phyloP scores from a whole-genome alignment of 2,797 vertebrate genomes.

The Serranus cabrilla region DNA sequence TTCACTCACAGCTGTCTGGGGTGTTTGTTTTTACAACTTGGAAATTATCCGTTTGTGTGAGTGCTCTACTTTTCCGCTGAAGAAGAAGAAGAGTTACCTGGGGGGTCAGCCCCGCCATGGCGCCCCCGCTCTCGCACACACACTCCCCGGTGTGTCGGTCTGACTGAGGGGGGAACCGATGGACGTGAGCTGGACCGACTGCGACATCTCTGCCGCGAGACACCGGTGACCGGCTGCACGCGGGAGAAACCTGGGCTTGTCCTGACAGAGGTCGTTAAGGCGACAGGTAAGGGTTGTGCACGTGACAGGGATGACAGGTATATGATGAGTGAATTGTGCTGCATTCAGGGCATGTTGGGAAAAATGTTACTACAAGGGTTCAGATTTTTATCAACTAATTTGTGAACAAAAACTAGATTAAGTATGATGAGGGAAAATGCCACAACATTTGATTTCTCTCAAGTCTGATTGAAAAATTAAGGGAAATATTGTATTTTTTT shows the following conservation, averaged over 20 bases:
- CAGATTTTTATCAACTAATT: neutral
- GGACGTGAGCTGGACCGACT: slow-evolving; percentile 50
- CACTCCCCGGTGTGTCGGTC: slow-evolving; percentile 52
- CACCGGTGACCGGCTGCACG: slow-evolving; percentile 39
- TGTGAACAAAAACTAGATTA: too few species aligned
- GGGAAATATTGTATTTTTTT: too few species aligned
- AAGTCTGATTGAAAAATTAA: too few species aligned
- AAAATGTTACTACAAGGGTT: neutral
- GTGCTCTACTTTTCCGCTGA: slow-evolving; percentile 37
- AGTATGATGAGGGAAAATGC: too few species aligned
- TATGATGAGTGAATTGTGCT: neutral
- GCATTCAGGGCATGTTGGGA: neutral
- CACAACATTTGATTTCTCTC: too few species aligned
- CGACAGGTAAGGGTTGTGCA: slow-evolving; percentile 65
- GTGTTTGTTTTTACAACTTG: slow-evolving; percentile 32
- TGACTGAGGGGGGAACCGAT: slow-evolving; percentile 50
- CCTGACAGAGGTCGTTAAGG: slow-evolving; percentile 19
- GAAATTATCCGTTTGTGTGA: slow-evolving; percentile 16
- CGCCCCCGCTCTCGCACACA: slow-evolving; percentile 20
- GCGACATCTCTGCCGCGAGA: slow-evolving; percentile 44
- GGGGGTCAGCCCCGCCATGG: slow-evolving; percentile 69
- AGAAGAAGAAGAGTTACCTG: slow-evolving; percentile 59
- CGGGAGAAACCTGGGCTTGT: slow-evolving; percentile 16
- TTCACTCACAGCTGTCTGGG: slow-evolving; percentile 20
- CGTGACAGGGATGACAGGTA: slow-evolving; percentile 41